These are phyloP conservation scores for Andrena marginata DNA, from an alignment of 2,888 invertebrate species.

Conservation along the genomic window DNA sequence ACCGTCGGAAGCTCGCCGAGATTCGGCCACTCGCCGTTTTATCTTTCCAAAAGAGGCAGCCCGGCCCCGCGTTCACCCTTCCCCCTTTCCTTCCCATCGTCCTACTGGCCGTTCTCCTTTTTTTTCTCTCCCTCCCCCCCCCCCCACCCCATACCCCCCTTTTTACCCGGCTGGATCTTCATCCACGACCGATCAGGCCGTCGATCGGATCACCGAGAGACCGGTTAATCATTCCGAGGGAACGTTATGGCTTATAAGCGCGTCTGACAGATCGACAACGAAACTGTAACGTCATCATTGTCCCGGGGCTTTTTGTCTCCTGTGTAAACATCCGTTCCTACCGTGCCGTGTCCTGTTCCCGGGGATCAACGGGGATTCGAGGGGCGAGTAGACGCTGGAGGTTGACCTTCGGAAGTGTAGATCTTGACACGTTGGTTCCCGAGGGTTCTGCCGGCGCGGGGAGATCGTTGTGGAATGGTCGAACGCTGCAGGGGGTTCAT, in stretches of 20 bases:
- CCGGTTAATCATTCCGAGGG: conserved; percentile 72
- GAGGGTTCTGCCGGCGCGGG: conserved; percentile 3
- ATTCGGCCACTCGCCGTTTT: conserved; percentile 55
- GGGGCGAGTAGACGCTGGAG: conserved; percentile 17
- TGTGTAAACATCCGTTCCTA: conserved; percentile 64
- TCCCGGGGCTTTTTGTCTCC: conserved; percentile 65
- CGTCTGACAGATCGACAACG: conserved; percentile 69
- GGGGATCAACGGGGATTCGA: conserved; percentile 50
- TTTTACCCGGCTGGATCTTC: conserved; percentile 45
- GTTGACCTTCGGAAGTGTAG: conserved; percentile 13
- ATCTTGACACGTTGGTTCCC: conserved; percentile 12
- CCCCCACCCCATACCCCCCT: conserved; percentile 37
- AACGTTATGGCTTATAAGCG: conserved; percentile 64
- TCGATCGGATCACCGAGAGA: conserved; percentile 60
- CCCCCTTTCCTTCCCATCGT: conserved; percentile 24
- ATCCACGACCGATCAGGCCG: conserved; percentile 48
- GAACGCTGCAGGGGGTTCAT: too few species aligned
- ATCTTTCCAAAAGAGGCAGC: conserved; percentile 34
- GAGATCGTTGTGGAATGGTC: background rate
- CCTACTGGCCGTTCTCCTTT: conserved; percentile 18
- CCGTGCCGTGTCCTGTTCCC: conserved; percentile 29
- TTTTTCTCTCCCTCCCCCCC: conserved; percentile 22
- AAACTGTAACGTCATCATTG: conserved; percentile 75
- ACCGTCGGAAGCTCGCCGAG: conserved; percentile 59
- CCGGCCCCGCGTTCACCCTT: conserved; percentile 30